Base-by-base conservation (phyloP, 1,140 invertebrate species). In the Orchesella cincta region DNA sequence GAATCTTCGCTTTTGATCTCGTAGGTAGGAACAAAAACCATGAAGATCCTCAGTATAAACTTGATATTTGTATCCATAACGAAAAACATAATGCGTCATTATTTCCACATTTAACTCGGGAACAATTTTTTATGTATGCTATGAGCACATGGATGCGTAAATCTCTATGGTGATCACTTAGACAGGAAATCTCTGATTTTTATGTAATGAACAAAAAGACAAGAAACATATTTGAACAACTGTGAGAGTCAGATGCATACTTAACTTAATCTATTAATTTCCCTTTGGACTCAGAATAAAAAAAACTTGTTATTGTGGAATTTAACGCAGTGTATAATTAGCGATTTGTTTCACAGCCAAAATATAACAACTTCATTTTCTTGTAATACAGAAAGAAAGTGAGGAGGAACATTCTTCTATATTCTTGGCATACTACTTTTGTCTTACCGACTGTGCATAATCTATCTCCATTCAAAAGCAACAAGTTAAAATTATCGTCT, bases 291-390 rank as follows among this genome's bases (percentile, higher is more conserved):
- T 57, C 12, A 12, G 23, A 57, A 23, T n/a, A 14, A 57, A 26
- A 57, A 57, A 14, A n/a, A n/a, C 8, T 18, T 57, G 52, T 57
- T 57, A 57, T 57, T 14, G 52, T 57, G 12, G 52, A 57, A 57
- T 23, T 57, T n/a, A 57, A 57, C 23, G 52, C 52, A 57, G 52
- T 57, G 52, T 57, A 57, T 57, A 57, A 57, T 57, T 57, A 57
- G 52, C 23, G 14, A 57, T 57, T 57, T 57, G 52, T 57, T 57
- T 26, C 52, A 23, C 12, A 57, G 52, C 52, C 52, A 57, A 57
- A 26, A n/a, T 57, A 57, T 57, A 3, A 57, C 52, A 57, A 14
- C 14, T 57, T 57, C 23, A 57, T 57, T 57, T 12, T 46, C 52
- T 57, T 57, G 12, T 57, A 18, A 14, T 18, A n/a, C 8, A 57